Base-by-base conservation (phyloP, 2,797 vertebrate species). In the Synanceia verrucosa region DNA sequence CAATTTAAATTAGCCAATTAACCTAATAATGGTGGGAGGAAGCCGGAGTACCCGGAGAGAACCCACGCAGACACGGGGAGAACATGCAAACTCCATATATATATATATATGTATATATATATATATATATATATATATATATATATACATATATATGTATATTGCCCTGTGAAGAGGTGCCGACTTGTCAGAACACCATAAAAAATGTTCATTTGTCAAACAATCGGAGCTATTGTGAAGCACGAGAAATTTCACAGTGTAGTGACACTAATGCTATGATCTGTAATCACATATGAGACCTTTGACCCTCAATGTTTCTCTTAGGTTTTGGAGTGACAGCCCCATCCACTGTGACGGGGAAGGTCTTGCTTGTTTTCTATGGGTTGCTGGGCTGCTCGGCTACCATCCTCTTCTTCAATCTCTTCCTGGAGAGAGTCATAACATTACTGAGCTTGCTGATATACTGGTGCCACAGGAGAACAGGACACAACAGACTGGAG, bases 281-380 rank as follows among this genome's bases (percentile, higher is more conserved):
- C 9, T 34, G 18, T 46, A 37, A 46, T 37, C 29, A 31, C 26
- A 23, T 5, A 26, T 36, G 16, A 63, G 52, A 67, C 6, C 24
- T 59, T 53, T 47, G 31, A 68, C 9, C 16, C 14, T 1, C 4
- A 56, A 1, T 62, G 41, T 75, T 70, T 78, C 21, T 62, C 19
- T 51, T 33, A 93, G 91, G 92, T 18, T 93, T 92, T 53, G 91
- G 91, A 52, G 80, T 90, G 76, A 72, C 90, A 5, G 91, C 91
- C 3, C 91, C 89, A 3, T 67, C 75, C 50, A 93, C 91, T 11
- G 21, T 51, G 1, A 53, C 44, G 1, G 91, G 91, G 16, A 92
- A 90, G 70, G 56, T 90, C 52, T 73, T 93, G 62, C 90, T 93
- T 12, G 86, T 94, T 65, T 86, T 92, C 76, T 93, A 93, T 13